phyloP scores from a whole-genome alignment of 2,888 invertebrate genomes.

The Monochamus alternatus region DNA sequence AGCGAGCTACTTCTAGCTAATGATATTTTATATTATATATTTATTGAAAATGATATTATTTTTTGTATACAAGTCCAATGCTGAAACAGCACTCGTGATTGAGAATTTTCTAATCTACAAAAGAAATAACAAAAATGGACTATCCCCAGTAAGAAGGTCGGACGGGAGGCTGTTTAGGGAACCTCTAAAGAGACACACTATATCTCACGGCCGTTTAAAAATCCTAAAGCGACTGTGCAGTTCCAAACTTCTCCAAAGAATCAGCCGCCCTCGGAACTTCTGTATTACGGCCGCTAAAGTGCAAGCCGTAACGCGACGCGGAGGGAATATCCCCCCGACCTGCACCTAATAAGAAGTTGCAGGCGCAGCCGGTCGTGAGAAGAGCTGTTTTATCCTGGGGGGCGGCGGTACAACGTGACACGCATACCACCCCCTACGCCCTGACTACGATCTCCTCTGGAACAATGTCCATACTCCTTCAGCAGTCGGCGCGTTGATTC shows the following conservation, averaged over 20 bases:
- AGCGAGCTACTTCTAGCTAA: too few species aligned
- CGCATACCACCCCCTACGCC: conserved; percentile 8
- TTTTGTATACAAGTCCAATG: too few species aligned
- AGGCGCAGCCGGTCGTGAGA: conserved; percentile 28
- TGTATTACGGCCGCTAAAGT: not conserved
- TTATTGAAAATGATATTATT: too few species aligned
- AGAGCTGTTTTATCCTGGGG: conserved; percentile 25
- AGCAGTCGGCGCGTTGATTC: not conserved
- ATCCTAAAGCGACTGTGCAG: not conserved
- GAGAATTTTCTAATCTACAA: too few species aligned
- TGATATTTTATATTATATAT: too few species aligned
- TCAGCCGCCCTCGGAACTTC: not conserved
- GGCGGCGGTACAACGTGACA: conserved; percentile 27
- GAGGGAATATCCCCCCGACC: conserved; percentile 18
- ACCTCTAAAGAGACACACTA: not conserved
- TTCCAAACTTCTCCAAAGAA: not conserved
- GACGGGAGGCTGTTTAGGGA: too few species aligned
- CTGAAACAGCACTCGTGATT: too few species aligned
- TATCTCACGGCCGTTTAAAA: not conserved
- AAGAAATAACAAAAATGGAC: too few species aligned
- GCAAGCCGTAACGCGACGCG: not conserved
- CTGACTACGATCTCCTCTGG: conserved; percentile 6
- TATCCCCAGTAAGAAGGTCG: too few species aligned
- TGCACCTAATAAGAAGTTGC: conserved; percentile 22
- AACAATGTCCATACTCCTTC: conserved; percentile 21